Evolutionary conservation across 1,140 invertebrate species (phyloP), one percentile per base, ranked within the genome.

Genomic region (Bemisia tabaci): DNA sequence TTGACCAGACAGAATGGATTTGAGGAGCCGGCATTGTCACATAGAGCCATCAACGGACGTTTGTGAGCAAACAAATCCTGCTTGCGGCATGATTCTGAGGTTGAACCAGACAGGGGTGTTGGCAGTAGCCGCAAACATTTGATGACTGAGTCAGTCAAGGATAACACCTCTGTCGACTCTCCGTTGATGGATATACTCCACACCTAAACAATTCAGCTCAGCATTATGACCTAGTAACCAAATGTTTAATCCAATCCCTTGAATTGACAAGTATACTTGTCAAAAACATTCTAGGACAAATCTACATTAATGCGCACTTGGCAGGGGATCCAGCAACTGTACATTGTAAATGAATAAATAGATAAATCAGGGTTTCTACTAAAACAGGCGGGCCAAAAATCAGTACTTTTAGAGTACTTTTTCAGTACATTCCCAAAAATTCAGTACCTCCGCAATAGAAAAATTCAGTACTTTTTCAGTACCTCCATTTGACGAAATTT

Each of bases 151-250:
- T 95, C 91, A 26, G 90, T 81, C 86, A 92, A 92, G 5, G 94
- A 95, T 61, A 97, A 76, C 11, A 95, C 87, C 79, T 96, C 93
- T 63, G 90, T 87, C 0, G 93, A 94, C 75, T 97, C 94, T 12
- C 94, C 94, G 72, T 85, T 91, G 12, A 89, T 85, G 22, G 86
- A 83, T 64, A 91, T 82, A 39, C 85, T 76, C 89, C 89, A 91
- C 66, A 90, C 85, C 84, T 87, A 68, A 59, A 59, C n/a, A 67
- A 59, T 25, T 60, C 27, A 64, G 58, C 62, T 63, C 65, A 63
- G 59, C 60, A n/a, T 65, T 60, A 67, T 22, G 12, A 68, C 65
- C 61, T 62, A 68, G 63, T 65, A 64, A 23, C 24, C 24, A 67
- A 62, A 26, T 62, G 60, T 21, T 60, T 59, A 21, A 63, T 65